Evolutionary conservation across 2,888 invertebrate genomes (phyloP).

Genomic region (Baronia brevicornis): DNA sequence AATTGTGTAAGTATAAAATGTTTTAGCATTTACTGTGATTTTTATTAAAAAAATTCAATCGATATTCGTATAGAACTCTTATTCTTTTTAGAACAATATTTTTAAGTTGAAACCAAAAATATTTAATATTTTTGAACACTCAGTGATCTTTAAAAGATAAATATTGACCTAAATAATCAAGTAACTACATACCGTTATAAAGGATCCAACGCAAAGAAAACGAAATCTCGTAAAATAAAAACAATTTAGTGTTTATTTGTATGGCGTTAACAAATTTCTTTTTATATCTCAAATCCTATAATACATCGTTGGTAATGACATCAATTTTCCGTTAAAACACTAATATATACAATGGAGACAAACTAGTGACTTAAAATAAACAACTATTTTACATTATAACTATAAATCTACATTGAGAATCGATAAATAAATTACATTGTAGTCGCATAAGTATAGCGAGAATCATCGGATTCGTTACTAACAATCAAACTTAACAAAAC

Average conservation of each 20-base stretch:
- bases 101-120: neutral
- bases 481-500: conserved; percentile 57
- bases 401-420: conserved; percentile 43
- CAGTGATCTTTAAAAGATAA: no score
- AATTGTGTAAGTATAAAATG: no score
- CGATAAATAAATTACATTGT: conserved; percentile 63
- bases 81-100: no score
- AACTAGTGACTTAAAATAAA: conserved; percentile 47
- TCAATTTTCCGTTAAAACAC: conserved; percentile 54
- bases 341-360: conserved; percentile 60
- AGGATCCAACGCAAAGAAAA: conserved; percentile 24
- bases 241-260: conserved; percentile 66
- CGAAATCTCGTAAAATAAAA: conserved; percentile 61
- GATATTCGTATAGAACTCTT: no score
- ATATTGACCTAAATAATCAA: neutral
- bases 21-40: no score
- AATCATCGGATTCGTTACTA: conserved; percentile 26
- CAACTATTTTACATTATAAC: conserved; percentile 51
- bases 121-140: no score
- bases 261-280: conserved; percentile 69
- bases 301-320: conserved; percentile 72
- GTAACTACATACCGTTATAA: neutral
- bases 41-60: no score
- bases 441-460: conserved; percentile 33
- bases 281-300: conserved; percentile 42